Base-by-base conservation (phyloP, 2,888 invertebrate species). In the Entomobrya multifasciata region DNA sequence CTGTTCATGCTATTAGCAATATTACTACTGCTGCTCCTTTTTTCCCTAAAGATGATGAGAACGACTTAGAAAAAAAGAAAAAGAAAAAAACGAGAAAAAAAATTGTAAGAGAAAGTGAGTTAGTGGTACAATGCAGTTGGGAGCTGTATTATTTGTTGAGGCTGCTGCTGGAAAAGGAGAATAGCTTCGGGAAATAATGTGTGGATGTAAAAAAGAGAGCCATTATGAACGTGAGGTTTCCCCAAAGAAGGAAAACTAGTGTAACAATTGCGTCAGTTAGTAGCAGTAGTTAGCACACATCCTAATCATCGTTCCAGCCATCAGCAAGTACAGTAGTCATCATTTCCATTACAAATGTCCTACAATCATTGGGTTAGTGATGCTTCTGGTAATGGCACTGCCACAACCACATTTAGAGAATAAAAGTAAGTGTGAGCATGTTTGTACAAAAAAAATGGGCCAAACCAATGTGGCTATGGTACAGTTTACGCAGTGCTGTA, bases 341-440 rank as follows among this genome's bases (percentile, higher is more conserved):
- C 78, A 78, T 85, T 85, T 78, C 70, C 60, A 85, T 85, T 77
- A 78, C 62, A 78, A 78, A 85, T 60, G 55, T 25, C 44, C 77
- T 41, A 13, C 30, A 10, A 65, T 65, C 65, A 27, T 30, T 30
- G n/a, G n/a, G n/a, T n/a, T n/a, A 25, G 20, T n/a, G 57, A 76
- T 76, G 36, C n/a, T n/a, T n/a, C 30, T 36, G 17, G 25, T 55
- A 76, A 76, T 55, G 52, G 76, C 76, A 20, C 36, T 52, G 47
- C 49, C 17, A 44, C 52, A 5, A 25, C 44, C 49, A 11, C 27
- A 25, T 8, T 20, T 27, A n/a, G 17, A 65, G 65, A 20, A 36
- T 65, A 65, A 65, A 41, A 41, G 65, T 36, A 20, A 65, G 65
- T 41, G 36, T 65, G 17, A 20, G 55, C 20, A 11, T 52, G 27